phyloP scores from a whole-genome alignment of 2,888 invertebrate genomes.

The Standfussiana lucernea region DNA sequence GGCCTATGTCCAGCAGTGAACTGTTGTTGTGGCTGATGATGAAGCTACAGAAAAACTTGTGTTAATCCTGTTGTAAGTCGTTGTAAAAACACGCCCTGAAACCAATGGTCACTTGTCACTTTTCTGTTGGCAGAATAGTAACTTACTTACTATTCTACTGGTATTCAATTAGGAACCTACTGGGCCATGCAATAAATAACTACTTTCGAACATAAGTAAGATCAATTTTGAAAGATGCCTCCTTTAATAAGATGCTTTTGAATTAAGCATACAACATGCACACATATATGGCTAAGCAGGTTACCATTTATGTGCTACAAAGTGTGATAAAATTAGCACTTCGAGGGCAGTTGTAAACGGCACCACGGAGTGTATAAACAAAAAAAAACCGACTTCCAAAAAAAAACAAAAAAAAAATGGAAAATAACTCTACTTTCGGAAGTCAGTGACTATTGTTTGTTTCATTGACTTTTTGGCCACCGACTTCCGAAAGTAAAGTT shows the following conservation, averaged over 20 bases:
- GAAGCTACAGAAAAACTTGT: background rate
- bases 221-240: background rate
- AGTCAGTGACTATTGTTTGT: too few relatives aligned
- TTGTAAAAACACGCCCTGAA: background rate
- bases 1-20: too few relatives aligned
- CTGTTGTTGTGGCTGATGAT: too few relatives aligned
- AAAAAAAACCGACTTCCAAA: too few relatives aligned
- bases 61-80: background rate
- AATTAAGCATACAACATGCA: background rate
- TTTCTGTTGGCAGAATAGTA: background rate
- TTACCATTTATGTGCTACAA: background rate
- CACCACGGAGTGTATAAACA: background rate
- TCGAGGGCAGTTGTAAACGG: background rate
- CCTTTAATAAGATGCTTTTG: background rate
- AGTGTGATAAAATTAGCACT: slow-evolving; percentile 18
- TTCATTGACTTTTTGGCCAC: too few relatives aligned
- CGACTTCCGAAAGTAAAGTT: too few relatives aligned
- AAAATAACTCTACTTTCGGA: too few relatives aligned
- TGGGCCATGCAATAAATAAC: background rate
- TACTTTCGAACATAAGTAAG: background rate
- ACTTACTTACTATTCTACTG: too few relatives aligned
- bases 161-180: background rate
- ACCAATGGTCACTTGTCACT: background rate
- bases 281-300: background rate
- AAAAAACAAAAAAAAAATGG: too few relatives aligned